Conservation (phyloP, 2,797 vertebrate genomes). For the Sebastes trivittatus region DNA sequence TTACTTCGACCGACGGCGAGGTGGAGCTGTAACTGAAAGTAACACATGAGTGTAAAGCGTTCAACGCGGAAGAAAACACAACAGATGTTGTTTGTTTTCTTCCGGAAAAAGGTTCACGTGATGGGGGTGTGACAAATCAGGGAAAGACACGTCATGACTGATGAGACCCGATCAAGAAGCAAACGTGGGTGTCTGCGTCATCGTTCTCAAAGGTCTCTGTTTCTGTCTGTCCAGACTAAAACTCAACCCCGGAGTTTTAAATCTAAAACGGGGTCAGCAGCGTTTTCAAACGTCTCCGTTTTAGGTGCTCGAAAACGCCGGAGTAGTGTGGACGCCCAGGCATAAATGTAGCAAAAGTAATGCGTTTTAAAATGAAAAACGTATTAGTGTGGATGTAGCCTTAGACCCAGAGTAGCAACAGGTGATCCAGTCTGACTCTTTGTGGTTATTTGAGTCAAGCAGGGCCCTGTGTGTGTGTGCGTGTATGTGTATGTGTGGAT, state of each 20-base stretch:
- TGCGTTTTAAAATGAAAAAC: neutral
- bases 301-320: neutral
- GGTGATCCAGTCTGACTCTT: neutral
- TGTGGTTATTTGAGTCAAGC: neutral
- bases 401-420: constrained; percentile 35
- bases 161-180: neutral
- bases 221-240: too few relatives aligned
- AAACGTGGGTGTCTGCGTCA: too few relatives aligned
- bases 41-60: too few relatives aligned
- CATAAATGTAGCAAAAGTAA: neutral
- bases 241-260: neutral
- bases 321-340: neutral
- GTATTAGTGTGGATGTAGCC: neutral
- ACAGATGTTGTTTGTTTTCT: too few relatives aligned
- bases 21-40: neutral
- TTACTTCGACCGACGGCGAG: neutral
- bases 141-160: neutral
- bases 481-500: neutral
- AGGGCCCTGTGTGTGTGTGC: neutral
- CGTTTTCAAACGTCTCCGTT: neutral
- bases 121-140: neutral
- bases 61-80: too few relatives aligned
- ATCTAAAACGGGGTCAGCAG: neutral
- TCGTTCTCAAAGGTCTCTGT: too few relatives aligned
- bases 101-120: too few relatives aligned